A percentile compares a stretch with the other conserved stretches of the same genome.
Conservation (phyloP, 2,113 vertebrate genomes). For the Aleadryas rufinucha region DNA sequence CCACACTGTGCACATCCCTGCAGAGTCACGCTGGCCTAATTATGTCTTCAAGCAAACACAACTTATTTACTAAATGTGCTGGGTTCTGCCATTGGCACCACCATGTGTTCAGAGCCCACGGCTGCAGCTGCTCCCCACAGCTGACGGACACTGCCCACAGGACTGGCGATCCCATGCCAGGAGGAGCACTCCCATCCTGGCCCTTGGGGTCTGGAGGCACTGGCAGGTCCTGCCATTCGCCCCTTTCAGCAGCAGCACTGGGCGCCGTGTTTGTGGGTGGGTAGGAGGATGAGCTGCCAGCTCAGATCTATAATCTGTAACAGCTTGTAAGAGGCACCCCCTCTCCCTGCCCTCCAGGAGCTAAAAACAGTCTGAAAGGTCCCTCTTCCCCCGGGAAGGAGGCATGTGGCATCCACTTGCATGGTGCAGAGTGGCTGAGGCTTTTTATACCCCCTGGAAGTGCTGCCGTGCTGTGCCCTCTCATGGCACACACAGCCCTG, state of each 20-base stretch:
- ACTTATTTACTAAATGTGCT: not conserved
- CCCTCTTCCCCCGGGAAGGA: not conserved
- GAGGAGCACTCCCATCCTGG: not conserved
- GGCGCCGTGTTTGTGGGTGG: not conserved
- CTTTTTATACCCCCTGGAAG: not conserved
- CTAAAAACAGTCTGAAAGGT: constrained; percentile 47
- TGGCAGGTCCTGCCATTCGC: not conserved
- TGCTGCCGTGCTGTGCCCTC: fast-evolving
- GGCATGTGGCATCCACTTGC: not conserved
- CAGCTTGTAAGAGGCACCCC: constrained; percentile 42
- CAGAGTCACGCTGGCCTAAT: not conserved
- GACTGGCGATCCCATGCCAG: fast-evolving
- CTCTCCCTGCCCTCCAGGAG: constrained; percentile 46
- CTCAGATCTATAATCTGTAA: constrained; percentile 57
- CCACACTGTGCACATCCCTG: not conserved
- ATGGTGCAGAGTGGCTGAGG: not conserved
- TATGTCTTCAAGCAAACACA: not conserved
- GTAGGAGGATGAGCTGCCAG: constrained; percentile 59
- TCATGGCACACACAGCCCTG: fast-evolving
- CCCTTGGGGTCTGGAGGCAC: not conserved
- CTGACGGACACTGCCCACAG: fast-evolving
- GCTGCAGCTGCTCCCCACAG: fast-evolving
- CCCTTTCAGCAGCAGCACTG: not conserved
- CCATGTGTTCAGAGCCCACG: fast-evolving
- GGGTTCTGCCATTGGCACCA: not conserved